Conservation (phyloP, 1,140 invertebrate species). For the Zaprionus taronus region DNA sequence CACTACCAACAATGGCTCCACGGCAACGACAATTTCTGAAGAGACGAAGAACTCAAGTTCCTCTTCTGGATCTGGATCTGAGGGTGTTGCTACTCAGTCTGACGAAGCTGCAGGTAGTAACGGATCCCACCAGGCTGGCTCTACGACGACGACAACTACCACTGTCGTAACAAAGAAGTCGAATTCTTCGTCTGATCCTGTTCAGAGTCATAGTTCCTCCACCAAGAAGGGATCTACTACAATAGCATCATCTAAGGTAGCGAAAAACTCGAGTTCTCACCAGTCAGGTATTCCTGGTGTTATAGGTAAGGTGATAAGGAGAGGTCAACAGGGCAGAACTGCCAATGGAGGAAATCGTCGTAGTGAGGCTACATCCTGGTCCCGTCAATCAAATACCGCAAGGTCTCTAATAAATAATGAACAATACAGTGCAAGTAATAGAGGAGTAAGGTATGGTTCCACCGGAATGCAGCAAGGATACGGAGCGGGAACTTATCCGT, state of each 20-base stretch:
- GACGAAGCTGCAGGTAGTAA: background rate
- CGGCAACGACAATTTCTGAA: background rate
- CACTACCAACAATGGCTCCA: background rate
- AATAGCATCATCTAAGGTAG: slow-evolving; percentile 5
- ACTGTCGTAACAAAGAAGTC: background rate
- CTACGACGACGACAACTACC: slow-evolving; percentile 12
- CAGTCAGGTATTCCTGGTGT: slow-evolving; percentile 17
- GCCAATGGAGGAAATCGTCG: background rate
- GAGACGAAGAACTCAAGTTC: background rate
- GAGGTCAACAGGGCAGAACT: slow-evolving; percentile 4
- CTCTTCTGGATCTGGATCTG: background rate
- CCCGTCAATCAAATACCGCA: background rate
- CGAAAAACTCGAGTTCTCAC: background rate
- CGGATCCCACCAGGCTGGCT: background rate
- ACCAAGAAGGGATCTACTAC: slow-evolving; percentile 9
- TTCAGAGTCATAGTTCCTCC: background rate
- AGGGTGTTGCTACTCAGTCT: background rate
- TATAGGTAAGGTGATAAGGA: slow-evolving; percentile 30
- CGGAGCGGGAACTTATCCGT: slow-evolving; percentile 53
- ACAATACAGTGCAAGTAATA: background rate
- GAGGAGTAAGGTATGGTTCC: slow-evolving; percentile 16
- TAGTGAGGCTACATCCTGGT: background rate
- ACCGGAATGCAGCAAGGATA: slow-evolving; percentile 16
- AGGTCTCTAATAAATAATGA: background rate
- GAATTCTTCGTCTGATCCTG: background rate